These are phyloP conservation scores for Paedocypris micromegethes DNA, from an alignment of 2,797 vertebrate genomes.

Conservation along the genomic window DNA sequence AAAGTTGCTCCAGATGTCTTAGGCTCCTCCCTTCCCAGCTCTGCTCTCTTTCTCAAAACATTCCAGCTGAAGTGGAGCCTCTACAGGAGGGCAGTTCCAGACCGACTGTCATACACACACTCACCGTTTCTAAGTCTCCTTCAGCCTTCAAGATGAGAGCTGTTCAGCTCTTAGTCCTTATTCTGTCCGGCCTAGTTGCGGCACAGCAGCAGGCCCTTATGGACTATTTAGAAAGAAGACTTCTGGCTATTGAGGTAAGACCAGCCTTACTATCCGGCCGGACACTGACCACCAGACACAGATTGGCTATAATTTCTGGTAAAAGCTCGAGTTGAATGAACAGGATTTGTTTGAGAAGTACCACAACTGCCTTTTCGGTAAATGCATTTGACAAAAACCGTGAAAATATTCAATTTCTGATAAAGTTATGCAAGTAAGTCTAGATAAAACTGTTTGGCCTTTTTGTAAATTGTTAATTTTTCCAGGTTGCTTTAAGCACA, in stretches of 20 bases:
- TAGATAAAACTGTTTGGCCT: no score
- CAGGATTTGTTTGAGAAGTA: neutral
- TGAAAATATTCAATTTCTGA: no score
- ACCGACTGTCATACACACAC: conserved; percentile 42
- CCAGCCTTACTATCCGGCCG: conserved; percentile 48
- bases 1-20: conserved; percentile 63
- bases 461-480: no score
- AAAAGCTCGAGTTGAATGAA: neutral
- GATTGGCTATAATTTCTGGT: conserved; percentile 38
- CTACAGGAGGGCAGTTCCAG: conserved; percentile 48
- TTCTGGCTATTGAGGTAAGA: conserved; percentile 91
- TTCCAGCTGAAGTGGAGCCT: conserved; percentile 70
- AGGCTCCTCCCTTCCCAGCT: conserved; percentile 65
- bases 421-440: no score
- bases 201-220: conserved; percentile 86
- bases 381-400: no score
- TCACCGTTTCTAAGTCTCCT: conserved; percentile 24
- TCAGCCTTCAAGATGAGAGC: conserved; percentile 57
- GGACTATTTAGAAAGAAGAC: conserved; percentile 91
- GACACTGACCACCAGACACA: conserved; percentile 55
- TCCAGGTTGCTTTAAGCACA: no score
- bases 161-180: conserved; percentile 66
- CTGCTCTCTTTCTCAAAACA: conserved; percentile 61
- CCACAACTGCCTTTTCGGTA: no score
- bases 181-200: conserved; percentile 65